Conservation (phyloP, 2,888 invertebrate species). For the Drosophila nigritarsus region DNA sequence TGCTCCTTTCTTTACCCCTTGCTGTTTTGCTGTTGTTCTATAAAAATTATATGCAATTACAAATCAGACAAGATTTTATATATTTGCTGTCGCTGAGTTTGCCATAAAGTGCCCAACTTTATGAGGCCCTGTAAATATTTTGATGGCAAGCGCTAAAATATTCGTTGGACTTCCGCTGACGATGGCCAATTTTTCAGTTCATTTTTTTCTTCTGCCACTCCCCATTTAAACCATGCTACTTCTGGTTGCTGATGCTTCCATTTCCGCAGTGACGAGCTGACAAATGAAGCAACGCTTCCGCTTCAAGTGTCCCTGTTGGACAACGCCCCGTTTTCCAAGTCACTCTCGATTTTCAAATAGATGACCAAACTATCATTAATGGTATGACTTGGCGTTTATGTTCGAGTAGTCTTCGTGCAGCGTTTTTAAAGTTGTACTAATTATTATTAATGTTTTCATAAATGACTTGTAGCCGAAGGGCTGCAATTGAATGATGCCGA, state of each 20-base stretch:
- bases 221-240: conserved; percentile 10
- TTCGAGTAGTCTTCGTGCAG: not conserved
- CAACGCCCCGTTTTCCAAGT: conserved; percentile 42
- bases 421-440: conserved; percentile 52
- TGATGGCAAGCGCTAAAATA: conserved; percentile 62
- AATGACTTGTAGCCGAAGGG: conserved; percentile 30
- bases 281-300: conserved; percentile 49
- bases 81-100: conserved; percentile 24
- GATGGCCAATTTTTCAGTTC: conserved; percentile 49
- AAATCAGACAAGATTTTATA: conserved; percentile 24
- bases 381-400: conserved; percentile 35
- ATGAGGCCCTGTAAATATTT: conserved; percentile 76
- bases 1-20: conserved; percentile 65
- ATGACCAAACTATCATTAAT: conserved; percentile 48
- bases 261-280: conserved; percentile 41
- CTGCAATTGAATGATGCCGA: conserved; percentile 25
- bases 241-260: conserved; percentile 21
- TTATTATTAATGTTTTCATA: conserved; percentile 73
- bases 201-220: not conserved
- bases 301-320: conserved; percentile 33
- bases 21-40: conserved; percentile 63
- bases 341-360: conserved; percentile 42
- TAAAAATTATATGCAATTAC: conserved; percentile 79
- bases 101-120: conserved; percentile 69
- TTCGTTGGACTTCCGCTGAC: conserved; percentile 51